Percentiles rank a stretch among this genome's conserved stretches.
Conservation (phyloP, 64 coral and sea anemone species). For the Montipora foliosa region DNA sequence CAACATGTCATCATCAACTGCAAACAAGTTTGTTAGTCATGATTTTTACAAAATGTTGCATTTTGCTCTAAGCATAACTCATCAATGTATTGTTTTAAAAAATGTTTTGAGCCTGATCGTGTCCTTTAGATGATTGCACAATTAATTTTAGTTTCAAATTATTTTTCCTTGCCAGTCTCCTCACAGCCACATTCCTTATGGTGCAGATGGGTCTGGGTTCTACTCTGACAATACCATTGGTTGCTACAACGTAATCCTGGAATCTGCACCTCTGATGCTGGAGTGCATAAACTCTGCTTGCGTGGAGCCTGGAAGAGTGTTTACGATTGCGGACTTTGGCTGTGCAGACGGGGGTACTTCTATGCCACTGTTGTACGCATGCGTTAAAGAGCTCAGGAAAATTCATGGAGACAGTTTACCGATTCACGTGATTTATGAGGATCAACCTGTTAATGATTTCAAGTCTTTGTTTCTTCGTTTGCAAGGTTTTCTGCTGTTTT, state of each 20-base stretch:
- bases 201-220: slow-evolving; percentile 63
- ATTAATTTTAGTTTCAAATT: background rate
- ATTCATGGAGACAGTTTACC: slow-evolving; percentile 70
- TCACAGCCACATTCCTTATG: slow-evolving; percentile 86
- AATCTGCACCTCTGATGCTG: slow-evolving; percentile 58
- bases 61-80: too few relatives aligned
- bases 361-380: slow-evolving; percentile 73
- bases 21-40: too few relatives aligned
- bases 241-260: slow-evolving; percentile 63
- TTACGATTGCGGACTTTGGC: slow-evolving; percentile 73
- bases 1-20: too few relatives aligned
- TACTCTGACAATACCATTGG: slow-evolving; percentile 75
- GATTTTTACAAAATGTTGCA: too few relatives aligned
- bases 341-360: slow-evolving; percentile 78
- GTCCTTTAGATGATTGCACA: too few relatives aligned
- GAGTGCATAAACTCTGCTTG: slow-evolving; percentile 33
- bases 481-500: slow-evolving; percentile 10
- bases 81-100: too few relatives aligned
- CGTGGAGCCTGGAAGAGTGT: slow-evolving; percentile 23
- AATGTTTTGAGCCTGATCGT: too few relatives aligned
- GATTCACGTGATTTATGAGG: slow-evolving; percentile 83
- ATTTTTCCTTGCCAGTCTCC: slow-evolving; percentile 36
- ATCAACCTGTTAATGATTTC: slow-evolving; percentile 89
- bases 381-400: slow-evolving; percentile 65
- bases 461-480: slow-evolving; percentile 83